Conservation (phyloP, 2,113 vertebrate genomes). For the Balaenoptera acutorostrata region DNA sequence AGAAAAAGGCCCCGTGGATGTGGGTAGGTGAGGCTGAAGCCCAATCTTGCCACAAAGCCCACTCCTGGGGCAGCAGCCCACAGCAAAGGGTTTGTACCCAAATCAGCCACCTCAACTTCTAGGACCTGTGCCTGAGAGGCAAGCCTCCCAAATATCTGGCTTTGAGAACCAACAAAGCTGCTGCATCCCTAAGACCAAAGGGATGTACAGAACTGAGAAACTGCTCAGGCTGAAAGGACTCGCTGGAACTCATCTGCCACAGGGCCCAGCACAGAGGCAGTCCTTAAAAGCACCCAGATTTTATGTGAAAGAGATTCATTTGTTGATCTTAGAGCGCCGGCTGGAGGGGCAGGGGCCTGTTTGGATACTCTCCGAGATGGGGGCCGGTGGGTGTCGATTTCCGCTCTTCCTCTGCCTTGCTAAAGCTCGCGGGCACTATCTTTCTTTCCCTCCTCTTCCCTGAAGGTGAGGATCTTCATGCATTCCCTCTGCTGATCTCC, state of each 20-base stretch:
- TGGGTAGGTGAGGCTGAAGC: not conserved
- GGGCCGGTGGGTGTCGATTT: not conserved
- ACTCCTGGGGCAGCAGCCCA: too few relatives aligned
- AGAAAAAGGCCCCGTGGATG: not conserved
- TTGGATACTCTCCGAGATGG: not conserved
- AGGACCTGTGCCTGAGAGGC: not conserved
- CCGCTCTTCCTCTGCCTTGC: not conserved
- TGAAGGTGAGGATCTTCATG: rapidly evolving
- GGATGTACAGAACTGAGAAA: not conserved
- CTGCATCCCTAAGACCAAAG: not conserved
- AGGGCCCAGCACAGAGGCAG: not conserved
- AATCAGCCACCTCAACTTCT: not conserved
- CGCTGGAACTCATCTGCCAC: not conserved
- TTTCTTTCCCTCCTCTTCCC: not conserved
- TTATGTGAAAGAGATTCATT: not conserved
- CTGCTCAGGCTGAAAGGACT: not conserved
- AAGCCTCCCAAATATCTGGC: not conserved
- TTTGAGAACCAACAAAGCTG: not conserved
- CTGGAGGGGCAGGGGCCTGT: rapidly evolving
- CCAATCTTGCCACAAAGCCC: not conserved
- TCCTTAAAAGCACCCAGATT: not conserved
- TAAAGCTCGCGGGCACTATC: not conserved
- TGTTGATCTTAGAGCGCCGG: not conserved
- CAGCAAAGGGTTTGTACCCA: not conserved
- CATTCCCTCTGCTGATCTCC: not conserved